Evolutionary conservation across 2,888 invertebrate species (phyloP).

Genomic region (Pollenia griseotomentosa): DNA sequence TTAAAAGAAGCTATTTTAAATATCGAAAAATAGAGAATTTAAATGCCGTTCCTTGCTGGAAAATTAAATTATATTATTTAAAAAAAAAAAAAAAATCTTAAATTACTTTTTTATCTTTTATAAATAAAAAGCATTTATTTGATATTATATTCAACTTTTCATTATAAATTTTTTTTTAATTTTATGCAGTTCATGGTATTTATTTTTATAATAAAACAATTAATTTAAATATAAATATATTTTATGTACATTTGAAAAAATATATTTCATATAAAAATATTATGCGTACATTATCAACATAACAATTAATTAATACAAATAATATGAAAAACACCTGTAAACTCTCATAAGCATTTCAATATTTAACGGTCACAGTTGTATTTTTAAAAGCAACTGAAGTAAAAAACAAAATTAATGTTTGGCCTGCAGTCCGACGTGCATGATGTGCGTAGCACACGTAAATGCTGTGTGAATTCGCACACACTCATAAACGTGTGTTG

Average conservation of each 20-base stretch:
- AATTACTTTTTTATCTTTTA: background rate
- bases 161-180: background rate
- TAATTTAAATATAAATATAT: slow-evolving; percentile 20
- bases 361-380: slow-evolving; percentile 30
- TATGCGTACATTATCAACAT: background rate
- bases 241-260: background rate
- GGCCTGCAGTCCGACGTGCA: slow-evolving; percentile 14
- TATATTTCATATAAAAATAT: background rate
- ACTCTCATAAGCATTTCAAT: slow-evolving; percentile 25
- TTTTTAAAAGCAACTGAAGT: slow-evolving; percentile 19
- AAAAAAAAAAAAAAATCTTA: background rate
- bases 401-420: slow-evolving; percentile 12
- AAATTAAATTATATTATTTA: too few relatives aligned
- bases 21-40: too few relatives aligned
- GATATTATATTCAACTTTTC: slow-evolving; percentile 2
- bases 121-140: background rate
- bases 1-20: too few relatives aligned
- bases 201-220: slow-evolving; percentile 28
- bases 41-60: too few relatives aligned
- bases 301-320: slow-evolving; percentile 49
- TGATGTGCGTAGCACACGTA: background rate
- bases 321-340: slow-evolving; percentile 41
- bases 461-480: slow-evolving; percentile 1
- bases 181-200: slow-evolving; percentile 16
- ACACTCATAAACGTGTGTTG: background rate